Evolutionary conservation across 1,140 invertebrate genomes (phyloP), one percentile per base, ranked within the genome.

Genomic region (Episyrphus balteatus): DNA sequence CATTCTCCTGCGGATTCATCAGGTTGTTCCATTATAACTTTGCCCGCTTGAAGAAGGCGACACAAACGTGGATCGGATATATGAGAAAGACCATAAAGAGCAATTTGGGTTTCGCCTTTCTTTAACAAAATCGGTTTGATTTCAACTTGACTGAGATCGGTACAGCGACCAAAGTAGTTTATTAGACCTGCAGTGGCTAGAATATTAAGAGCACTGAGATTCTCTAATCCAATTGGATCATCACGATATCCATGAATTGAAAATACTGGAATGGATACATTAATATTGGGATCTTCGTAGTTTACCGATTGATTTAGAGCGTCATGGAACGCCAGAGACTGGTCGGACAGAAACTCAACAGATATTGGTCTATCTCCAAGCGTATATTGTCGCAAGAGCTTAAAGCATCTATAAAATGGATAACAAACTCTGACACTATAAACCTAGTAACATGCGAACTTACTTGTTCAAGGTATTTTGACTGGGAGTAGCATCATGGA

Each of bases 231-330:
- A 62, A 86, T 86, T 36, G 95, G 92, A 73, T 99, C 95, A 74
- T 99, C 92, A 70, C 94, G 92, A 70, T 97, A 99, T 52, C 92
- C 94, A 74, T 91, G 91, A 60, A 94, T 90, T 44, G 84, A 86
- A 61, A 94, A 89, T 42, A 95, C 73, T 31, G 90, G 93, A 61
- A 94, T 83, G 21, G 80, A 80, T 52, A 96, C 75, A 68, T 97
- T 98, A 2, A 98, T 68, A 72, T 98, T 96, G 8, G 85, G 83
- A 76, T 98, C 93, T 72, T 94, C 84, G 71, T 90, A 98, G 67
- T 99, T 99, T 0, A 96, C 79, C 48, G 69, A 68, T 50, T 85
- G 77, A 64, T 81, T 71, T n/a, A 68, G 63, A 1, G 70, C 57
- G 43, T 65, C 62, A 41, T 66, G 61, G 55, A 80, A 80, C 47